phyloP scores from a whole-genome alignment of 2,888 invertebrate genomes.

The Dugesia japonica region DNA sequence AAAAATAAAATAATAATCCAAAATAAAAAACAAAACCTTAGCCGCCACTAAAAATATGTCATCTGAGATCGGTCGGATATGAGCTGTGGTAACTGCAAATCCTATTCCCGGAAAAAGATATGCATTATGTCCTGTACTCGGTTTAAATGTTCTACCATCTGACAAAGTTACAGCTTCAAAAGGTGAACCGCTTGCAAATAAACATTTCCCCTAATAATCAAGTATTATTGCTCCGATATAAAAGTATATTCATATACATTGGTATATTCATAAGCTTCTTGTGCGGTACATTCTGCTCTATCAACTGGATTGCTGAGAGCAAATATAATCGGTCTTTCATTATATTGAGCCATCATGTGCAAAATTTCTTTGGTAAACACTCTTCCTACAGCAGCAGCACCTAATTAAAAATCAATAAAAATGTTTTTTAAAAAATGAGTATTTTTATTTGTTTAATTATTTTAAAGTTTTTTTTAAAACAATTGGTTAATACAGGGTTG shows the following conservation, averaged over 20 bases:
- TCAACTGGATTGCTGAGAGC: slow-evolving; percentile 92
- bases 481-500: no score
- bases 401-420: slow-evolving; percentile 48
- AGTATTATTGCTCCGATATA: neutral
- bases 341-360: slow-evolving; percentile 65
- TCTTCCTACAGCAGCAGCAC: slow-evolving; percentile 77
- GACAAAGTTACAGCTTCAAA: slow-evolving; percentile 65
- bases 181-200: slow-evolving; percentile 72
- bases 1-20: no score
- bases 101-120: slow-evolving; percentile 58
- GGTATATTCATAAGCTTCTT: slow-evolving; percentile 72
- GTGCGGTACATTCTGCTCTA: slow-evolving; percentile 97
- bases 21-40: no score
- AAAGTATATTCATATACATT: slow-evolving; percentile 52
- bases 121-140: slow-evolving; percentile 67
- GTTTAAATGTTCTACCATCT: slow-evolving; percentile 63
- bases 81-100: slow-evolving; percentile 77
- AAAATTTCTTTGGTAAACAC: slow-evolving; percentile 77
- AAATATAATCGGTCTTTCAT: slow-evolving; percentile 76
- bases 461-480: no score
- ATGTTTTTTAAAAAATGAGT: no score
- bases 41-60: slow-evolving; percentile 82
- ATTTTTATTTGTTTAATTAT: no score
- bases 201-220: slow-evolving; percentile 26
- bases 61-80: slow-evolving; percentile 79